Evolutionary conservation across 2,797 vertebrate species (phyloP).

Genomic region (Florisuga fusca): DNA sequence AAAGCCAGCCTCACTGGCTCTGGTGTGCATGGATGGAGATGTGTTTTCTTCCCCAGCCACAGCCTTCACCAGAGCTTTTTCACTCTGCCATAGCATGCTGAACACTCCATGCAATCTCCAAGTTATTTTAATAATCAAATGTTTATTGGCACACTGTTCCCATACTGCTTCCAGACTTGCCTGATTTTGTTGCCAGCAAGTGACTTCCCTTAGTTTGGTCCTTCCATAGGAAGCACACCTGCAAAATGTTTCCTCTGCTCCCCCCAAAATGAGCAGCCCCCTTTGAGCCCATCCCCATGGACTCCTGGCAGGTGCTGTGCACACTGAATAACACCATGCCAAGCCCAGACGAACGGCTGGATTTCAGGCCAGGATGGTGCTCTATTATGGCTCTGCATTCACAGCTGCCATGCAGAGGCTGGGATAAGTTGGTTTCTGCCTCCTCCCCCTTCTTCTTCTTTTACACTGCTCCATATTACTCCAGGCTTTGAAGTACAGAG

Average conservation of each 20-base stretch:
- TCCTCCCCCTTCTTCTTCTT: not conserved
- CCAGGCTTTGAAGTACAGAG: slow-evolving; percentile 74
- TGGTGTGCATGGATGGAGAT: fast-evolving
- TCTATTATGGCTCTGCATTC: slow-evolving; percentile 2
- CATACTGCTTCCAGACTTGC: slow-evolving; percentile 20
- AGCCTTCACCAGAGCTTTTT: not conserved
- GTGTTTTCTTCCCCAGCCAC: not conserved
- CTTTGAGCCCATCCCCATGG: not conserved
- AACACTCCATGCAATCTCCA: not conserved
- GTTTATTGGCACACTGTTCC: slow-evolving; percentile 37
- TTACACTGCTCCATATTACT: slow-evolving; percentile 66
- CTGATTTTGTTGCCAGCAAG: slow-evolving; percentile 11
- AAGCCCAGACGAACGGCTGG: not conserved
- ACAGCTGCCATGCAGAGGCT: not conserved
- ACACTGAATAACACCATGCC: not conserved
- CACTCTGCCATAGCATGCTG: not conserved
- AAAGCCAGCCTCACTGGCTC: not conserved
- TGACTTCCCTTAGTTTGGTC: not conserved
- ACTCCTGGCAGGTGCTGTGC: not conserved
- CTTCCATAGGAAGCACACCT: not conserved
- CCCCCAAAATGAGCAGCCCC: not conserved
- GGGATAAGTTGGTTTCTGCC: not conserved
- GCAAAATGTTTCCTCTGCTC: not conserved
- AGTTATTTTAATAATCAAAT: slow-evolving; percentile 54
- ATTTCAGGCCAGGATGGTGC: slow-evolving; percentile 1